These are phyloP conservation scores for Tetraneura akinire DNA, from an alignment of 1,140 invertebrate species.

Conservation along the genomic window DNA sequence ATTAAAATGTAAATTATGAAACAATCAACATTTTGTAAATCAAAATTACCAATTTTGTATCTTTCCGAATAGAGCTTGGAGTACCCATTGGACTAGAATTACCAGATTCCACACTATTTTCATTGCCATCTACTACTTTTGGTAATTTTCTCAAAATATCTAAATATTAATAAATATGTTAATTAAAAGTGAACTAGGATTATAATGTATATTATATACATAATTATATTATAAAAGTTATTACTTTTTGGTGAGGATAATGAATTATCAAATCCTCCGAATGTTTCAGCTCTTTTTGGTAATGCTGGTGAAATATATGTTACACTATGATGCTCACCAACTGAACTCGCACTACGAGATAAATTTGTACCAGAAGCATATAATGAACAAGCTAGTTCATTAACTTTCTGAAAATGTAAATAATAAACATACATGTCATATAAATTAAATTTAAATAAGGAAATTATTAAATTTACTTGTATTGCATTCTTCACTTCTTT, in stretches of 20 bases:
- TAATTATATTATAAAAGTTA: neutral
- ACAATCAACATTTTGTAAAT: neutral
- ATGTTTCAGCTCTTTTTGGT: slow-evolving; percentile 89
- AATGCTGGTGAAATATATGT: slow-evolving; percentile 79
- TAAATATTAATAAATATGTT: slow-evolving; percentile 20
- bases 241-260: slow-evolving; percentile 48
- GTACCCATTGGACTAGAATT: slow-evolving; percentile 56
- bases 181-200: neutral
- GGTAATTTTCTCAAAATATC: slow-evolving; percentile 41
- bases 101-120: slow-evolving; percentile 52
- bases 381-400: slow-evolving; percentile 71
- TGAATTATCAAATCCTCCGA: slow-evolving; percentile 86
- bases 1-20: neutral
- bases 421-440: neutral
- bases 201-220: neutral
- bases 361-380: slow-evolving; percentile 73
- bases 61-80: slow-evolving; percentile 56
- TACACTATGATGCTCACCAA: slow-evolving; percentile 83
- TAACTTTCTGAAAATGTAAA: slow-evolving; percentile 66
- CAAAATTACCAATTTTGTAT: slow-evolving; percentile 20
- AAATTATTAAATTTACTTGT: slow-evolving; percentile 62
- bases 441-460: too few species aligned
- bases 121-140: slow-evolving; percentile 41
- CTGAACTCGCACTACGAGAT: slow-evolving; percentile 86
- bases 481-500: slow-evolving; percentile 71